Base-by-base conservation (phyloP, 1,140 invertebrate genomes). In the Cataglyphis hispanica region DNA sequence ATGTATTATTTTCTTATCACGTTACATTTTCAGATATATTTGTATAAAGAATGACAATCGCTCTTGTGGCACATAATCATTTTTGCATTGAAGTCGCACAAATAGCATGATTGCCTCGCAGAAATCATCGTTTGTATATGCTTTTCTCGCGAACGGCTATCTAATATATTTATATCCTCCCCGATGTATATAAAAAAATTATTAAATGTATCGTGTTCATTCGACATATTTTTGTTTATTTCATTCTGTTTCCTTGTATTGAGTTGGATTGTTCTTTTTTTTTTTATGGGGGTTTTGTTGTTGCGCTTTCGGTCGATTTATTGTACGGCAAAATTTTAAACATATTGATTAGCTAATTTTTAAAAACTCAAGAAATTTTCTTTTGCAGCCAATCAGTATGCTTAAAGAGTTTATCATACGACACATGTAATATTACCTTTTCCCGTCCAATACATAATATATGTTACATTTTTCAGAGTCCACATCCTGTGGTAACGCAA, bases 241-340 rank as follows among this genome's bases (percentile, higher is more conserved):
- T 22, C 53, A 84, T 76, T 86, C 93, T 94, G 92, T 95, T 95
- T 95, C 94, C 94, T 93, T 94, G 95, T 94, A 93, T 95, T 95
- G 94, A 94, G 91, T 95, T 95, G 93, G 93, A n/a, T 94, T 95
- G 93, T 95, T 89, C 46, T 89, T 74, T 95, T 94, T 93, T 31
- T 95, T 94, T 95, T 95, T 95, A 95, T 94, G 93, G 92, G n/a
- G 31, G 0, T 95, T 96, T 95, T 95, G 93, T 95, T 95, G 94
- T 95, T 95, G 94, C 93, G 94, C 1, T 31, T 31, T 31, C 31
- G 1, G 31, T 3, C 31, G 31, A 31, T 31, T 31, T 31, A 2
- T 31, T 2, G 31, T 31, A 31, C 31, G 31, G 4, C 31, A 3
- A 31, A 31, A 2, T 31, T 31, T 31, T 31, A 31, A 31, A 2